A percentile compares a stretch with the other conserved stretches of the same genome.
Evolutionary conservation across 2,888 invertebrate species (phyloP).

Genomic region (Tinea semifulvella): DNA sequence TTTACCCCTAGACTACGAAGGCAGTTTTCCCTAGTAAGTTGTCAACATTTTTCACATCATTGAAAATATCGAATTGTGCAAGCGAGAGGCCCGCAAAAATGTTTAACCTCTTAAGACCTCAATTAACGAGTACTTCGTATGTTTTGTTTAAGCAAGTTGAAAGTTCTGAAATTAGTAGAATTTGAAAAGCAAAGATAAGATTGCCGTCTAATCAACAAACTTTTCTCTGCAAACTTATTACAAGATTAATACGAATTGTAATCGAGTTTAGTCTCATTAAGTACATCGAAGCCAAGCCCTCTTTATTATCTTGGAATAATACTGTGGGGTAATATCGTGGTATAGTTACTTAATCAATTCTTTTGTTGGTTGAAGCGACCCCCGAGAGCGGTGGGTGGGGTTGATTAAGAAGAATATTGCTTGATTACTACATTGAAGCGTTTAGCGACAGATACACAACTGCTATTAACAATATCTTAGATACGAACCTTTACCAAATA

Average conservation of each 20-base stretch:
- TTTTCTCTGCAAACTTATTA: slow-evolving; percentile 46
- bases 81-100: no score
- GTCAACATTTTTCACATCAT: no score
- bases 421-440: slow-evolving; percentile 62
- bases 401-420: slow-evolving; percentile 67
- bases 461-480: background rate
- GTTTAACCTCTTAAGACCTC: no score
- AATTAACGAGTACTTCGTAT: no score
- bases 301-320: slow-evolving; percentile 64
- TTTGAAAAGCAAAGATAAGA: slow-evolving; percentile 16
- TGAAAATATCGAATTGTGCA: no score
- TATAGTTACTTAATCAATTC: slow-evolving; percentile 67
- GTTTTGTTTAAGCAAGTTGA: no score
- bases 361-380: slow-evolving; percentile 63
- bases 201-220: slow-evolving; percentile 41
- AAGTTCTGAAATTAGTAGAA: no score
- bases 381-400: slow-evolving; percentile 54
- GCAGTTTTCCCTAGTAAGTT: no score
- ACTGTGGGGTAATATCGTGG: slow-evolving; percentile 60
- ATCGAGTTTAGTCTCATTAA: slow-evolving; percentile 66
- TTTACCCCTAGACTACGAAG: no score
- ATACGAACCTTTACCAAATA: no score
- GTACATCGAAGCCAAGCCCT: slow-evolving; percentile 62
- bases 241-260: slow-evolving; percentile 64
- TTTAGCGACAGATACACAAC: slow-evolving; percentile 19